phyloP scores from a whole-genome alignment of 1,140 invertebrate genomes.

The Scaptomyza hsui region DNA sequence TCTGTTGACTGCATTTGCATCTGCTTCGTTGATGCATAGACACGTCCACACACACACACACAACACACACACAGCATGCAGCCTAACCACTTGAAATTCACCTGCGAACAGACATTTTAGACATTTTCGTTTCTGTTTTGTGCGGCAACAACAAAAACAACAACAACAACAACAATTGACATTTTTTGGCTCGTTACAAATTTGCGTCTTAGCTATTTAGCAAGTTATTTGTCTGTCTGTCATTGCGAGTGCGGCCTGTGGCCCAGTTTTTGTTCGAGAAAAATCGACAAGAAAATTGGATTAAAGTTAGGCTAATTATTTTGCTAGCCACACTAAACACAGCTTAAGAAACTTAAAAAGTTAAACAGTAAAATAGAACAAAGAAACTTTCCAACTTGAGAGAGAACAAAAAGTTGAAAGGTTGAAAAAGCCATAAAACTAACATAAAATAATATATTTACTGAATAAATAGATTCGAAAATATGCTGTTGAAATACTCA shows the following conservation, averaged over 20 bases:
- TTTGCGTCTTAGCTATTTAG: conserved; percentile 48
- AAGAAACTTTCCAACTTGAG: conserved; percentile 4
- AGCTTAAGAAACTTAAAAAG: conserved; percentile 19
- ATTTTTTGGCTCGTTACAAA: conserved; percentile 48
- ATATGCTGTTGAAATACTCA: conserved; percentile 5
- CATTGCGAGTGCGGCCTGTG: conserved; percentile 16
- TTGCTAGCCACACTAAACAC: conserved; percentile 20
- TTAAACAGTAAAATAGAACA: too few species aligned
- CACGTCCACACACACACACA: conserved; percentile 15
- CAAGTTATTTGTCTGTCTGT: conserved; percentile 33
- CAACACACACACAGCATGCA: background rate
- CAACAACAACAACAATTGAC: conserved; percentile 16
- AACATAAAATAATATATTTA: too few species aligned
- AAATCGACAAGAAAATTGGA: conserved; percentile 36
- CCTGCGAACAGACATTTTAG: conserved; percentile 26
- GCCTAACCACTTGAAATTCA: conserved; percentile 37
- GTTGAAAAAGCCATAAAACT: conserved; percentile 15
- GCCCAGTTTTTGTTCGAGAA: conserved; percentile 17
- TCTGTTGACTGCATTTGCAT: conserved; percentile 48
- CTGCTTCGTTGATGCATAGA: conserved; percentile 43
- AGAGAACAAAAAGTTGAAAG: conserved; percentile 25
- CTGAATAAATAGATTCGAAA: too few species aligned
- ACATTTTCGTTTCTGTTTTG: too few species aligned
- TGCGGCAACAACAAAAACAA: conserved; percentile 1
- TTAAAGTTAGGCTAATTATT: too few species aligned